Evolutionary conservation across 2,888 invertebrate species (phyloP).

Genomic region (Scaptomyza tumidula): DNA sequence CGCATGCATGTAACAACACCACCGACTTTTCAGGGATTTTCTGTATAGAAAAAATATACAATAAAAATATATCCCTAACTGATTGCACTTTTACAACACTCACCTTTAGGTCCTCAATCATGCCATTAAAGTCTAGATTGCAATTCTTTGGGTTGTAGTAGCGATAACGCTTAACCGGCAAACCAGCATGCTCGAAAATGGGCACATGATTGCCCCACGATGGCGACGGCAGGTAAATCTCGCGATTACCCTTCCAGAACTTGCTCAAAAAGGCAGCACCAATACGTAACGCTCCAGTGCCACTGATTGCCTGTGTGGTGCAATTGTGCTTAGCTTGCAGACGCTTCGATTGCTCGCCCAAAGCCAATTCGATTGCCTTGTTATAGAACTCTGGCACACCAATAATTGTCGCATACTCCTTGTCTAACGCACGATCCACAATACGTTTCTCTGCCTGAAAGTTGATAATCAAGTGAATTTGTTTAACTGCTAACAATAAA

Average conservation of each 20-base stretch:
- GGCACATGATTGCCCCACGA: constrained; percentile 99
- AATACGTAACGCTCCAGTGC: constrained; percentile 97
- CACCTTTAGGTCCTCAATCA: constrained; percentile 94
- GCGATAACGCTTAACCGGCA: constrained; percentile 94
- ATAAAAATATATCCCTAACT: neutral
- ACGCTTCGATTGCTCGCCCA: constrained; percentile 91
- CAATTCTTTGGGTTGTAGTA: constrained; percentile 97
- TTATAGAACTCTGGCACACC: constrained; percentile 94
- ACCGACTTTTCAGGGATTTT: constrained; percentile 96
- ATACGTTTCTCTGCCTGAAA: constrained; percentile 93
- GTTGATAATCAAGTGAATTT: neutral
- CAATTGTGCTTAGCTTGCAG: constrained; percentile 89
- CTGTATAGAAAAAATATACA: constrained; percentile 86
- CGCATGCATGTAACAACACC: constrained; percentile 97
- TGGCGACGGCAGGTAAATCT: constrained; percentile 94
- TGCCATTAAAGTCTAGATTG: constrained; percentile 96
- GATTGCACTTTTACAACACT: constrained; percentile 81
- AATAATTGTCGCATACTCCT: constrained; percentile 97
- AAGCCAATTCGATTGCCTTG: constrained; percentile 93
- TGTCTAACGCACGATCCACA: constrained; percentile 89
- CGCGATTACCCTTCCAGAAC: constrained; percentile 92
- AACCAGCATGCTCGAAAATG: constrained; percentile 94
- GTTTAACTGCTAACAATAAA: neutral
- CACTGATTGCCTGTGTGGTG: constrained; percentile 96
- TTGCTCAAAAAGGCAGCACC: constrained; percentile 94